Percentiles rank a stretch among this genome's conserved stretches.
These are phyloP conservation scores for Lucilia cuprina DNA, from an alignment of 1,140 invertebrate species.

Conservation along the genomic window DNA sequence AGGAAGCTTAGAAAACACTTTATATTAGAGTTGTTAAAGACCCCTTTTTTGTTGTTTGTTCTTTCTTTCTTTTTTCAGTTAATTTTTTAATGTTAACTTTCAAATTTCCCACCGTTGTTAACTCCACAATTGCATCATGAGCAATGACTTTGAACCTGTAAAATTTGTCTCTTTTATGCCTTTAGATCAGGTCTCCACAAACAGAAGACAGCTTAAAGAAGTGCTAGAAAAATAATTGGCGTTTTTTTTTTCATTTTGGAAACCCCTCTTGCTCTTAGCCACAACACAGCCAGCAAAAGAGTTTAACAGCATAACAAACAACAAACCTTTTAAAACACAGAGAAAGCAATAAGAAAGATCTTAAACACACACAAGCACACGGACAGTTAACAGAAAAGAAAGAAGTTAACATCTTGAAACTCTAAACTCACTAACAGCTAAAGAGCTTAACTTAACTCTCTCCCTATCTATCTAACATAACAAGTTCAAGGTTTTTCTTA, in stretches of 20 bases:
- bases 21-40: neutral
- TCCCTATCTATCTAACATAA: neutral
- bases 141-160: conserved; percentile 61
- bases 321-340: neutral
- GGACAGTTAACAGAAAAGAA: neutral
- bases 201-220: neutral
- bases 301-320: neutral
- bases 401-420: neutral
- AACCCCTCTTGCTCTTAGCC: no score
- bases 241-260: no score
- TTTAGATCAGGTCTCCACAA: conserved; percentile 44
- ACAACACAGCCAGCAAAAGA: neutral
- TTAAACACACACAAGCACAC: neutral
- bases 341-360: conserved; percentile 24
- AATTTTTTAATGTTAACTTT: neutral
- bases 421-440: neutral
- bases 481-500: conserved; percentile 23
- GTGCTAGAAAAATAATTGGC: conserved; percentile 32
- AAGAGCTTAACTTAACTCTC: neutral
- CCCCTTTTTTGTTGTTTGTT: neutral
- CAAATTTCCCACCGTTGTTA: conserved; percentile 48
- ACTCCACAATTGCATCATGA: conserved; percentile 62
- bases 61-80: neutral
- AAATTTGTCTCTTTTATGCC: conserved; percentile 62
- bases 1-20: neutral